A percentile compares a stretch with the other conserved stretches of the same genome.
Conservation (phyloP, 2,797 vertebrate species). For the Ficedula albicollis region DNA sequence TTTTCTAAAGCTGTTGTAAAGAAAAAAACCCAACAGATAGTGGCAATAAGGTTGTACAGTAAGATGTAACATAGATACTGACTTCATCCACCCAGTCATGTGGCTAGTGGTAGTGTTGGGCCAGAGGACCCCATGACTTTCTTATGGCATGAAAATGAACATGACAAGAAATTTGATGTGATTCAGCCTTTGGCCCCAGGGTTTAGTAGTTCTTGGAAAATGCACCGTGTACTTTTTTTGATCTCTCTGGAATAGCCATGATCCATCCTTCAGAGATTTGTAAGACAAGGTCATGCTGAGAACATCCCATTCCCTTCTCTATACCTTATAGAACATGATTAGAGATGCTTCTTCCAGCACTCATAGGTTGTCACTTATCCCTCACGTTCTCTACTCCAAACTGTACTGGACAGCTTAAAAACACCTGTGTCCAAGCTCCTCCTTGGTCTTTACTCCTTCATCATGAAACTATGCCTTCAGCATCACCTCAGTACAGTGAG, state of each 20-base stretch:
- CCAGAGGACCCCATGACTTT: not conserved
- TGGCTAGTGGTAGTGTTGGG: not conserved
- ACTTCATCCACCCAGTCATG: not conserved
- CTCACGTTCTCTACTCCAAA: not conserved
- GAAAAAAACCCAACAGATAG: not conserved
- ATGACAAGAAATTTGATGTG: not conserved
- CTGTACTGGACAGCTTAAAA: not conserved
- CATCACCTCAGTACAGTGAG: not conserved
- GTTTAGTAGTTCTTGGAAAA: not conserved
- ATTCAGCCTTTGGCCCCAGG: not conserved
- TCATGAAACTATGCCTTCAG: not conserved
- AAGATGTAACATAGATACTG: not conserved
- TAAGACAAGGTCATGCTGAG: not conserved
- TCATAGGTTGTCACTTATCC: not conserved
- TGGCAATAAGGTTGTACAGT: not conserved
- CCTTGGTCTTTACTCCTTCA: not conserved
- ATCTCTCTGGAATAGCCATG: not conserved
- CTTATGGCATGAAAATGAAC: not conserved
- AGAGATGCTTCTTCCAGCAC: not conserved
- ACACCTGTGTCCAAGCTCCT: not conserved
- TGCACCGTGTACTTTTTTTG: not conserved
- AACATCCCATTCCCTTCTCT: not conserved
- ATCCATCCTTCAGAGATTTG: not conserved
- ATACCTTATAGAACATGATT: not conserved
- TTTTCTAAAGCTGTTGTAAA: not conserved